Evolutionary conservation across 2,888 invertebrate species (phyloP).

Genomic region (Zaprionus lineosus): DNA sequence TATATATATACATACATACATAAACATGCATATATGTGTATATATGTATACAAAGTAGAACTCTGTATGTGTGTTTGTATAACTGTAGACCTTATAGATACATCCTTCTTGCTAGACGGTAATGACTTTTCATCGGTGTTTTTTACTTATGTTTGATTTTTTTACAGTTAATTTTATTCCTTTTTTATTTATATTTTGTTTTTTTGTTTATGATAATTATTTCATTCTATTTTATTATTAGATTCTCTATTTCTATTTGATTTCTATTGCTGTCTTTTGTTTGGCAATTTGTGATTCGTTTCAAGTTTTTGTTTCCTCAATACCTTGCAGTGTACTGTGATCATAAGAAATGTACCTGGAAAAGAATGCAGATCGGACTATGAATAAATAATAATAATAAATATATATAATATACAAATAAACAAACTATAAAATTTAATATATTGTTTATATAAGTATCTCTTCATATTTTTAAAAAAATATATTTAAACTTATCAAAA

Average conservation of each 20-base stretch:
- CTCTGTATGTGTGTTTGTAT: too few relatives aligned
- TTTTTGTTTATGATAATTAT: constrained; percentile 4
- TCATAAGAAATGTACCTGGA: constrained; percentile 38
- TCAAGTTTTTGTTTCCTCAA: constrained; percentile 3
- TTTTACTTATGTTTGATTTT: background rate
- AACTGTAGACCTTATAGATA: constrained; percentile 8
- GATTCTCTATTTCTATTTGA: background rate
- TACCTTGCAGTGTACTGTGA: constrained; percentile 24
- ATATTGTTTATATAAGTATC: background rate
- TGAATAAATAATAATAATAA: background rate
- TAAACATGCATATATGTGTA: background rate
- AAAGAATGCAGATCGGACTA: background rate
- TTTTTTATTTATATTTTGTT: background rate
- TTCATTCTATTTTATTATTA: background rate
- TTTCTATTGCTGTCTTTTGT: background rate
- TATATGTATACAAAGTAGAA: background rate
- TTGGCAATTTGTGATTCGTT: constrained; percentile 18
- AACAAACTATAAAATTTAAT: background rate
- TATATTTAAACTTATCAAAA: background rate
- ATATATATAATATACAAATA: background rate
- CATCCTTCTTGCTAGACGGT: constrained; percentile 20
- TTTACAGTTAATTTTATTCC: too few relatives aligned
- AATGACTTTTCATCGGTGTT: constrained; percentile 18
- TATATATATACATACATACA: constrained; percentile 1
- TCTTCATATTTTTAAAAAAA: background rate